A percentile compares a stretch with the other conserved stretches of the same genome.
These are phyloP conservation scores for Garrulus glandarius DNA, from an alignment of 2,797 vertebrate species.

Conservation along the genomic window DNA sequence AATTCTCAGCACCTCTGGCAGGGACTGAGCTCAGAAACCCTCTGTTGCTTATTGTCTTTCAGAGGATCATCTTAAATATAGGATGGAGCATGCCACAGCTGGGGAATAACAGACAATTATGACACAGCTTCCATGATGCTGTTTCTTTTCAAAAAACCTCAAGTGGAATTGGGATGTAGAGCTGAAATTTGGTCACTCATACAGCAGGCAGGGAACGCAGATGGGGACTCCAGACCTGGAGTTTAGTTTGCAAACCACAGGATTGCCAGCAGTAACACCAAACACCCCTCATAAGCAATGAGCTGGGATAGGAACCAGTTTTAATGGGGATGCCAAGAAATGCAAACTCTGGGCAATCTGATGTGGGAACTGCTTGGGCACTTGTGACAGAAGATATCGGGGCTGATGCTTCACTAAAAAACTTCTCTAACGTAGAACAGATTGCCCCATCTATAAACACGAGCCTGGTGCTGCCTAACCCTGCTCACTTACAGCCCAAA, in stretches of 20 bases:
- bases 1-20: slow-evolving; percentile 44
- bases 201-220: neutral
- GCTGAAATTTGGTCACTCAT: neutral
- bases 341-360: neutral
- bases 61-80: neutral
- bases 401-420: neutral
- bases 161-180: neutral
- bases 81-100: neutral
- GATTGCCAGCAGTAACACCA: neutral
- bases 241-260: neutral
- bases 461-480: neutral
- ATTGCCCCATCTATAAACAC: neutral
- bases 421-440: rapidly evolving
- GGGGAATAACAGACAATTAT: neutral
- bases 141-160: neutral
- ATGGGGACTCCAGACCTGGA: neutral
- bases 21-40: neutral
- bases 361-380: neutral
- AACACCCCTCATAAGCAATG: neutral
- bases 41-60: neutral
- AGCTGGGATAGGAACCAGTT: neutral
- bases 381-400: neutral
- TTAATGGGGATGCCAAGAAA: neutral
- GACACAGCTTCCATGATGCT: neutral
- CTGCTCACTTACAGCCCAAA: rapidly evolving